Percentiles rank a stretch among this genome's conserved stretches.
phyloP scores from a whole-genome alignment of 2,888 invertebrate species.

The Lypha dubia region DNA sequence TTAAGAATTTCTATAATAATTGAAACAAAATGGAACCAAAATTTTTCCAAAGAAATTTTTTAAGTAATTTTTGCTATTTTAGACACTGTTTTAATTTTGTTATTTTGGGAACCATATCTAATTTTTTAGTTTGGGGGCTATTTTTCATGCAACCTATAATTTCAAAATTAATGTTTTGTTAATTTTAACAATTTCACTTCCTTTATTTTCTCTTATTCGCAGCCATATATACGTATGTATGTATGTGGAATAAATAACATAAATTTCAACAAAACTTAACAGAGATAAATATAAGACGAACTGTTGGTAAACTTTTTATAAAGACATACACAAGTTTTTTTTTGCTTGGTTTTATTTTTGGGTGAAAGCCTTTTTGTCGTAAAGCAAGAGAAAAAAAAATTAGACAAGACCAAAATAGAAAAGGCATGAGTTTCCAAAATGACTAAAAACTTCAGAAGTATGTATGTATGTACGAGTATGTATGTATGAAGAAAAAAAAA shows the following conservation, averaged over 20 bases:
- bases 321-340: slow-evolving; percentile 18
- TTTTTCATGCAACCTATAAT: slow-evolving; percentile 36
- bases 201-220: not conserved
- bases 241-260: slow-evolving; percentile 63
- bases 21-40: too few species aligned
- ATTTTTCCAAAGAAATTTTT: too few species aligned
- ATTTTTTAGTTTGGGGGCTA: too few species aligned
- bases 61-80: too few species aligned
- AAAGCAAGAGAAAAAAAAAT: too few species aligned
- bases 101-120: too few species aligned
- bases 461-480: too few species aligned
- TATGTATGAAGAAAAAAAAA: too few species aligned
- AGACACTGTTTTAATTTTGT: too few species aligned
- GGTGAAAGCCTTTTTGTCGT: slow-evolving; percentile 22
- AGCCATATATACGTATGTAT: slow-evolving; percentile 61
- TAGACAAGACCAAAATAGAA: slow-evolving; percentile 28
- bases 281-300: not conserved
- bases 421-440: slow-evolving; percentile 35
- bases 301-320: slow-evolving; percentile 28
- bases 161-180: slow-evolving; percentile 63
- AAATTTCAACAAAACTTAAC: slow-evolving; percentile 21
- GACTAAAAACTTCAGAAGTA: slow-evolving; percentile 22
- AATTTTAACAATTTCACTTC: slow-evolving; percentile 50
- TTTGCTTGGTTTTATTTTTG: slow-evolving; percentile 5
- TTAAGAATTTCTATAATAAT: too few species aligned